Conservation (phyloP, 2,888 invertebrate genomes). For the Drosophila testacea region DNA sequence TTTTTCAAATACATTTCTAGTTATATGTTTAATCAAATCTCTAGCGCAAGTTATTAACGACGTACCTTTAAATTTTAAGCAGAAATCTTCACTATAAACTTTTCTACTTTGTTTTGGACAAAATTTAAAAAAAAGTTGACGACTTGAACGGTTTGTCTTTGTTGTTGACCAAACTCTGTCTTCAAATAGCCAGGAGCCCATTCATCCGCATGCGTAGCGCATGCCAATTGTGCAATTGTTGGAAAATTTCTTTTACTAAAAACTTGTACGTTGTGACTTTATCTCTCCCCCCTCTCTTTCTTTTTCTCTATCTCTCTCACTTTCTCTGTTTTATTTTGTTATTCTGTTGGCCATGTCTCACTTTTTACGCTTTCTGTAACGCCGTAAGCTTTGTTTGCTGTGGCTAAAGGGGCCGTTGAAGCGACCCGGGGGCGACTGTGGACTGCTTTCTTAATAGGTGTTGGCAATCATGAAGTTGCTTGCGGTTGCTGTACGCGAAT, state of each 20-base stretch:
- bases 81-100: neutral
- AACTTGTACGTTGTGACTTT: conserved; percentile 71
- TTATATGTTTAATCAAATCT: neutral
- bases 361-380: conserved; percentile 33
- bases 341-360: conserved; percentile 45
- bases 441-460: conserved; percentile 67
- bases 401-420: neutral
- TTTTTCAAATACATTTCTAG: neutral
- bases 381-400: conserved; percentile 54
- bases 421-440: conserved; percentile 20
- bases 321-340: conserved; percentile 33
- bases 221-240: conserved; percentile 78
- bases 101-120: neutral
- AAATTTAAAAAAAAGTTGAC: conserved; percentile 7
- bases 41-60: neutral
- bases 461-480: conserved; percentile 70
- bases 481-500: conserved; percentile 52
- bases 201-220: conserved; percentile 73
- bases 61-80: conserved; percentile 7
- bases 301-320: neutral
- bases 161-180: conserved; percentile 48
- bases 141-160: conserved; percentile 33
- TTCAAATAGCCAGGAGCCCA: conserved; percentile 46
- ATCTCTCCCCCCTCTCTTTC: conserved; percentile 3
- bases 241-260: conserved; percentile 70